Percentiles rank a stretch among this genome's conserved stretches.
Evolutionary conservation across 2,888 invertebrate genomes (phyloP).

Genomic region (Leptopilina syphax): DNA sequence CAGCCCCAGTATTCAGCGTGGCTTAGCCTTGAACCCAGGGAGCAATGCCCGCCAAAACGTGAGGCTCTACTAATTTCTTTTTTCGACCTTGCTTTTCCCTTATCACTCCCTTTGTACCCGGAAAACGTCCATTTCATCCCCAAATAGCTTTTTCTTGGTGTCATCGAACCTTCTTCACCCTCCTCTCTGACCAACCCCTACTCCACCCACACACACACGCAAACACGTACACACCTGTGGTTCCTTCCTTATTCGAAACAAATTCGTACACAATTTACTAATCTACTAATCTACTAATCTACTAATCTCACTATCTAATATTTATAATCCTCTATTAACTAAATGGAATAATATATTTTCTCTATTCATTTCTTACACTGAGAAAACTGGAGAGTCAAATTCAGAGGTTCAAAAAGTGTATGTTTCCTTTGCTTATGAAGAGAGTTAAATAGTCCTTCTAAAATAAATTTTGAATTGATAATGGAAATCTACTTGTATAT

Average conservation of each 20-base stretch:
- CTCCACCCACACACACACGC: conserved; percentile 42
- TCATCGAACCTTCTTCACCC: conserved; percentile 52
- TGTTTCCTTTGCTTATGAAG: too few species aligned
- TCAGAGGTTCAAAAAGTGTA: too few species aligned
- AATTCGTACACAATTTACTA: background rate
- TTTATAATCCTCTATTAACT: too few species aligned
- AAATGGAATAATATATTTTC: too few species aligned
- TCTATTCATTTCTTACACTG: too few species aligned
- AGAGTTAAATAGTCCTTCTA: too few species aligned
- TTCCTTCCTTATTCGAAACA: conserved; percentile 45
- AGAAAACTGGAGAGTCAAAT: too few species aligned
- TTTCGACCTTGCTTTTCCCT: conserved; percentile 48
- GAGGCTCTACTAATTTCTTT: conserved; percentile 53
- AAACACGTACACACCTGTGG: conserved; percentile 54
- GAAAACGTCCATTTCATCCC: conserved; percentile 53
- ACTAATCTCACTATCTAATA: too few species aligned
- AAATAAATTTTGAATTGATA: too few species aligned
- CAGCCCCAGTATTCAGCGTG: conserved; percentile 68
- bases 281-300: too few species aligned
- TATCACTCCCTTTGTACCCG: conserved; percentile 51
- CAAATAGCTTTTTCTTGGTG: conserved; percentile 48
- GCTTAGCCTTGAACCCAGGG: conserved; percentile 74
- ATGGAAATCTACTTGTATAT: too few species aligned
- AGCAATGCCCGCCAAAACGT: conserved; percentile 64
- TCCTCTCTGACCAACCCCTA: conserved; percentile 49